Evolutionary conservation across 2,797 vertebrate genomes (phyloP).

Genomic region (Adelosebastes latens): DNA sequence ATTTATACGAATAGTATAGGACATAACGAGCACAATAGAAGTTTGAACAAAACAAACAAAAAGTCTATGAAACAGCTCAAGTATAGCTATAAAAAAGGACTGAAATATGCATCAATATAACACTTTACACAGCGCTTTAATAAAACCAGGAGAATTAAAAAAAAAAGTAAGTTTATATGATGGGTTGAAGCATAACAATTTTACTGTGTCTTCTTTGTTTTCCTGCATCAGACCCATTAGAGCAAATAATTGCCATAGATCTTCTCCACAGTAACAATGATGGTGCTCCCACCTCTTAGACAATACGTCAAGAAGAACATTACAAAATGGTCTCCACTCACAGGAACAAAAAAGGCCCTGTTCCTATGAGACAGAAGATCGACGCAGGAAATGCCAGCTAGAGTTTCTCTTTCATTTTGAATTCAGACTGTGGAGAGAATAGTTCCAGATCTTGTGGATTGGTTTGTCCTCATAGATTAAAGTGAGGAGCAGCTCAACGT

Average conservation of each 20-base stretch:
- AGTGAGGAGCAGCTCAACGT: conserved; percentile 13
- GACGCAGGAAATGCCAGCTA: not conserved
- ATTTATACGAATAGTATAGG: not conserved
- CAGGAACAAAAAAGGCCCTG: conserved; percentile 30
- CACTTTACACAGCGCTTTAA: not conserved
- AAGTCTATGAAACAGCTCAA: not conserved
- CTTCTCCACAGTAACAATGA: conserved; percentile 15
- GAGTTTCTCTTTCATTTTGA: conserved; percentile 17
- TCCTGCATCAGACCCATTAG: not conserved
- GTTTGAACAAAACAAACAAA: not conserved
- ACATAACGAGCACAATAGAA: not conserved
- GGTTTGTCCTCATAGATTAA: conserved; percentile 45
- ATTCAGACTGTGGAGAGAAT: conserved; percentile 1
- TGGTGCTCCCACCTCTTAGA: conserved; percentile 5
- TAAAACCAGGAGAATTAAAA: not conserved
- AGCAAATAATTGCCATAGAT: conserved; percentile 6
- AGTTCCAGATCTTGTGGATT: conserved; percentile 20
- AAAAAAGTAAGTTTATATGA: not conserved
- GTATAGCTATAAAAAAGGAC: not conserved
- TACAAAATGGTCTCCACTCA: conserved; percentile 35
- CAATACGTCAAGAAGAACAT: conserved; percentile 21
- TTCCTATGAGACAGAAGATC: conserved; percentile 29
- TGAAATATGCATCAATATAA: not conserved
- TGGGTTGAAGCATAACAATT: not conserved
- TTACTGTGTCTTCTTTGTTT: conserved; percentile 2